Evolutionary conservation across 92 coral and sea anemone species (phyloP).

Genomic region (Phenganax subtilis): DNA sequence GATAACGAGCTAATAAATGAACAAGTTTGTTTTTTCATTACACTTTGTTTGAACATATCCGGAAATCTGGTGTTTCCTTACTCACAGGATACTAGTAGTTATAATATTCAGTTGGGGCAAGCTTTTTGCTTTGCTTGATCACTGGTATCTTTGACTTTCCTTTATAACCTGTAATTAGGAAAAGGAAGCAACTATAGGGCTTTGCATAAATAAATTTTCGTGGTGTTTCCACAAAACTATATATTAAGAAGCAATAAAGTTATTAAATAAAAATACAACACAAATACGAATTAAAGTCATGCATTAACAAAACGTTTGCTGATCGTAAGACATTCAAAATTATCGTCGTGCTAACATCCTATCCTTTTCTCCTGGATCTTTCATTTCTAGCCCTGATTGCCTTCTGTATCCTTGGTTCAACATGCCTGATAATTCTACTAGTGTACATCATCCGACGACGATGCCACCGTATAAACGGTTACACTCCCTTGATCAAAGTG

Average conservation of each 20-base stretch:
- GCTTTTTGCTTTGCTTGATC: no score
- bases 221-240: no score
- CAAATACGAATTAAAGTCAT: background rate
- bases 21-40: no score
- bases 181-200: background rate
- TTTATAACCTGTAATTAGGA: background rate
- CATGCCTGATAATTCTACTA: conserved; percentile 14
- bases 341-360: background rate
- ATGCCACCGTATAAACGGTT: background rate
- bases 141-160: background rate
- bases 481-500: background rate
- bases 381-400: conserved; percentile 12
- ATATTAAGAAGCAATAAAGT: no score
- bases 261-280: background rate
- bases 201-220: no score
- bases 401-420: conserved; percentile 11
- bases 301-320: background rate
- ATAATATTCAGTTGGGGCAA: no score
- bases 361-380: background rate
- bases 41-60: no score
- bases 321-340: no score
- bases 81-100: no score
- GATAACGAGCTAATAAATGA: no score
- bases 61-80: no score
- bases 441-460: conserved; percentile 9